Conservation (phyloP, 2,888 invertebrate species). For the Ophion ellenae region DNA sequence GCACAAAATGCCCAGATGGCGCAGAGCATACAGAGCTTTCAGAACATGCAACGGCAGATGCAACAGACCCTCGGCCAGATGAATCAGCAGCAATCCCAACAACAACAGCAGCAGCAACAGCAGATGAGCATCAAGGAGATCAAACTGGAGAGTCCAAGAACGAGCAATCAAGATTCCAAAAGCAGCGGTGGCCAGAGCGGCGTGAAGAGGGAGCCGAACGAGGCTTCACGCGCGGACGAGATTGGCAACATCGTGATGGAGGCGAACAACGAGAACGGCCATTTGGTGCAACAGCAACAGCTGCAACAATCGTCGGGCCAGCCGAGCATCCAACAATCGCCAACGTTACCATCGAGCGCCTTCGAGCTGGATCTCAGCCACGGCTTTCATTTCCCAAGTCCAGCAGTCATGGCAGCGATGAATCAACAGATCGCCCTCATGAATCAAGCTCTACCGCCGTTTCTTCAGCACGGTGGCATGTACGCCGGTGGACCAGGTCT, state of each 20-base stretch:
- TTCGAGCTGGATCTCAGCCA: conserved; percentile 81
- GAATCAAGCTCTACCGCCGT: conserved; percentile 84
- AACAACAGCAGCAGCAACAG: conserved; percentile 70
- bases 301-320: conserved; percentile 67
- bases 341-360: conserved; percentile 71
- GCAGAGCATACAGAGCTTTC: conserved; percentile 79
- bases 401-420: conserved; percentile 84
- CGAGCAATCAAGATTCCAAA: conserved; percentile 61
- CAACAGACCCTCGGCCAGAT: conserved; percentile 79
- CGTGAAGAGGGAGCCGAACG: conserved; percentile 79
- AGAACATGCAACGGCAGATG: conserved; percentile 81
- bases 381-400: conserved; percentile 82
- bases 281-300: conserved; percentile 61
- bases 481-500: conserved; percentile 82
- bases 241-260: conserved; percentile 52
- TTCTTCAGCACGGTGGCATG: conserved; percentile 84
- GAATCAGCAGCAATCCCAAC: conserved; percentile 70
- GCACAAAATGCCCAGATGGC: conserved; percentile 80
- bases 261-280: conserved; percentile 65
- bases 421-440: conserved; percentile 85
- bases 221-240: conserved; percentile 77
- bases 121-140: conserved; percentile 74
- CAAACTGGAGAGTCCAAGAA: conserved; percentile 75
- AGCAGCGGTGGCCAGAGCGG: conserved; percentile 71
- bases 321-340: conserved; percentile 75